Percentiles rank a stretch among this genome's conserved stretches.
Evolutionary conservation across 2,797 vertebrate species (phyloP).

Genomic region (Liasis olivaceus): DNA sequence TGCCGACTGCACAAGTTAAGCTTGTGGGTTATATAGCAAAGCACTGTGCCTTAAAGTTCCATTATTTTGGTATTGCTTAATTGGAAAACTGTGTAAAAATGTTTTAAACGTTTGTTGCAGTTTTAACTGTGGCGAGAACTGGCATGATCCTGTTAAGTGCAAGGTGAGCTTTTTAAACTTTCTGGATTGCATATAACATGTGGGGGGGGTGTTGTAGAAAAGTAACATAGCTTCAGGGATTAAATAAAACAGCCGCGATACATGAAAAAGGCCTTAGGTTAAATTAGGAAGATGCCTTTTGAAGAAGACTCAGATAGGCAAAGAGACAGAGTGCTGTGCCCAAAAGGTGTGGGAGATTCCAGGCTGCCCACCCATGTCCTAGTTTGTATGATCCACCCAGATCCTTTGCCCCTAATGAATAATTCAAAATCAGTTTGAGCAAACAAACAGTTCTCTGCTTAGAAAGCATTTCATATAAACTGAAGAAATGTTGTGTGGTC

Average conservation of each 20-base stretch:
- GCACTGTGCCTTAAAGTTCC: not conserved
- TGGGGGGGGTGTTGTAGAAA: not conserved
- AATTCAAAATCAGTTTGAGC: not conserved
- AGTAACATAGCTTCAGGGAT: not conserved
- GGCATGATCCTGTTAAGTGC: slow-evolving; percentile 99
- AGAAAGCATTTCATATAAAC: not conserved
- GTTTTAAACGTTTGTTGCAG: slow-evolving; percentile 73
- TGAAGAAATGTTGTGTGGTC: not conserved
- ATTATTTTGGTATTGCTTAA: not conserved
- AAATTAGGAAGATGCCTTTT: not conserved
- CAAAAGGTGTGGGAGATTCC: not conserved
- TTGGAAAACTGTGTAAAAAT: not conserved
- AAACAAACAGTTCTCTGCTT: not conserved
- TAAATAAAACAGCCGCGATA: not conserved
- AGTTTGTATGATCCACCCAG: not conserved
- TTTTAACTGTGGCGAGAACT: slow-evolving; percentile 99
- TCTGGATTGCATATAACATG: not conserved
- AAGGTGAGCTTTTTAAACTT: slow-evolving; percentile 80
- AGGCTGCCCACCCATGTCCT: not conserved
- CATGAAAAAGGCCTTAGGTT: not conserved
- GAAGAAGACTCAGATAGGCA: not conserved
- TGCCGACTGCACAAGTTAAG: not conserved
- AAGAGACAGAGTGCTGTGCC: not conserved
- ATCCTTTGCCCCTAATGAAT: not conserved
- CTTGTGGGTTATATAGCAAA: not conserved